Evolutionary conservation across 2,113 vertebrate species (phyloP).

Genomic region (Rousettus leschenaultii): DNA sequence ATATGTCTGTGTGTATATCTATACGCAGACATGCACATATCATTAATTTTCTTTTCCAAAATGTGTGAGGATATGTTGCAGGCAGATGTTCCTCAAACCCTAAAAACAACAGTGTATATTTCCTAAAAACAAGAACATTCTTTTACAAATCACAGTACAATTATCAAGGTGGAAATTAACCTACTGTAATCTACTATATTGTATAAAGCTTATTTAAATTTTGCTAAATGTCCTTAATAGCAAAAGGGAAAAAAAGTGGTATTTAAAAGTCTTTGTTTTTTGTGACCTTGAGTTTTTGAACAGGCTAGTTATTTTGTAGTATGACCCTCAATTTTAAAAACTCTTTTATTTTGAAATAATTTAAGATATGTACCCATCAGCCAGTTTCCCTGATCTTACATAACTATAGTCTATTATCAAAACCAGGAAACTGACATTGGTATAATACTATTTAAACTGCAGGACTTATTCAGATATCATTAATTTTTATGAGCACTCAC

Average conservation of each 20-base stretch:
- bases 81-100: not conserved
- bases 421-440: not conserved
- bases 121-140: not conserved
- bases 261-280: not conserved
- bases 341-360: not conserved
- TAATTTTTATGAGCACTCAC: not conserved
- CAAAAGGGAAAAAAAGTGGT: not conserved
- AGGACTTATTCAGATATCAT: not conserved
- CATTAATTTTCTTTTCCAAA: not conserved
- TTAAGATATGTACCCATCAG: not conserved
- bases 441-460: not conserved
- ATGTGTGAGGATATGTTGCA: not conserved
- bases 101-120: not conserved
- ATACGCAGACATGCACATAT: not conserved
- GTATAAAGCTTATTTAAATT: not conserved
- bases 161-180: not conserved
- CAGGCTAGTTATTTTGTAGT: not conserved
- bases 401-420: not conserved
- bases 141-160: not conserved
- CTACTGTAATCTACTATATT: not conserved
- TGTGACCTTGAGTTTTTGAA: not conserved
- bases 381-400: not conserved
- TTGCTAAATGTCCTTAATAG: not conserved
- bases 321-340: not conserved
- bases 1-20: not conserved